These are phyloP conservation scores for Circaetus gallicus DNA, from an alignment of 2,113 vertebrate species.

Conservation along the genomic window DNA sequence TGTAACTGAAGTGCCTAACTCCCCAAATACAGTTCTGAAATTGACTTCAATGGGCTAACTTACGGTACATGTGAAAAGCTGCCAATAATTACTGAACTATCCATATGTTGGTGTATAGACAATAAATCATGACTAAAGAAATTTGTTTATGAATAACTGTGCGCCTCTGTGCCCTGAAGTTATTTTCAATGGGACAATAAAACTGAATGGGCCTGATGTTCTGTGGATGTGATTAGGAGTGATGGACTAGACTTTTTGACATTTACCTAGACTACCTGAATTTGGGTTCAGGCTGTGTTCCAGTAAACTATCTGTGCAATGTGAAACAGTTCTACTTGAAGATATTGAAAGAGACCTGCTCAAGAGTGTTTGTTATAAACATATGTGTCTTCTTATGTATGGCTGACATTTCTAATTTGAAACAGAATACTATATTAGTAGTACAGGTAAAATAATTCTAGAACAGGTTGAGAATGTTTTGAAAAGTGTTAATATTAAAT, in stretches of 20 bases:
- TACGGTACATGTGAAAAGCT: background rate
- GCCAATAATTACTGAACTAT: background rate
- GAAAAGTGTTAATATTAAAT: background rate
- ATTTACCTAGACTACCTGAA: background rate
- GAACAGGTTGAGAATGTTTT: background rate
- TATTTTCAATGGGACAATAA: background rate
- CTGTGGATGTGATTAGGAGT: background rate
- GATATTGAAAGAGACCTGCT: background rate
- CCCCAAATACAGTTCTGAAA: background rate
- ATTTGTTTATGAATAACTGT: background rate
- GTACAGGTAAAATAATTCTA: background rate
- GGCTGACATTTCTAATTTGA: background rate
- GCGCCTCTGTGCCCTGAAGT: background rate
- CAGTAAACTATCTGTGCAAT: background rate
- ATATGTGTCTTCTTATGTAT: background rate
- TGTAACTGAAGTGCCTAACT: background rate
- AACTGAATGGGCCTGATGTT: background rate
- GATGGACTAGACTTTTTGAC: background rate
- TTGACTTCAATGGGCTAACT: background rate
- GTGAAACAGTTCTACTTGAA: background rate
- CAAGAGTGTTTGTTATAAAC: background rate
- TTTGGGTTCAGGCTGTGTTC: background rate
- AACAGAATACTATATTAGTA: background rate
- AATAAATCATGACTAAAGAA: background rate
- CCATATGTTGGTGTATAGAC: background rate